Evolutionary conservation across 1,140 invertebrate genomes (phyloP), one percentile per base, ranked within the genome.

Genomic region (Diachasma alloeum): DNA sequence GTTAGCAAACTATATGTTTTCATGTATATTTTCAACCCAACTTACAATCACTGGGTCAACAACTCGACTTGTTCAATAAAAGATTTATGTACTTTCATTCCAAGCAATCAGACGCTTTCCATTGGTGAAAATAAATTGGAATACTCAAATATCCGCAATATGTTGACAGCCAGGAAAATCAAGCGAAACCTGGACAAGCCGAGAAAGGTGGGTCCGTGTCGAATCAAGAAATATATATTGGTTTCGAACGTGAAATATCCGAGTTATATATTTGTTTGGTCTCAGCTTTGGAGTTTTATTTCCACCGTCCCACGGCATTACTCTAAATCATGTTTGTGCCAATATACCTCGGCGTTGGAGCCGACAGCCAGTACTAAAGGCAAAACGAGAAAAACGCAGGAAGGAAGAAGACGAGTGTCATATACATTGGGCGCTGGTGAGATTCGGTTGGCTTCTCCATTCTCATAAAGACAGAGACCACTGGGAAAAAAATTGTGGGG

Each of bases 321-420:
- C 85, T 84, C 79, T 74, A 83, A 84, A 84, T 88, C 83, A 83
- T 84, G 82, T 85, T 87, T 85, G 84, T 81, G 77, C 82, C 83
- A 82, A 84, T 84, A 77, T 46, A 53, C 17, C 37, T 26, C 24
- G 63, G 72, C 19, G 31, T 19, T 56, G 53, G n/a, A 44, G 48
- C 19, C 17, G 19, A 39, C 53, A 63, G 31, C 37, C 44, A 36
- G 70, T 72, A 53, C 48, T 48, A 56, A 36, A 73, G 22, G 63
- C 56, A 17, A 75, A 67, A 74, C 44, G 53, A 77, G 19, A 74
- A 44, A 5, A 63, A 31, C 31, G 31, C 31, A 31, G 31, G 31
- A 6, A 72, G 74, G 15, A 56, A 72, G 42, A 73, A 48, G 53
- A 66, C 39, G 67, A 53, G 48, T 53, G 48, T 53, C 48, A 71